Conservation (phyloP, 2,888 invertebrate species). For the Pollenia amentaria region DNA sequence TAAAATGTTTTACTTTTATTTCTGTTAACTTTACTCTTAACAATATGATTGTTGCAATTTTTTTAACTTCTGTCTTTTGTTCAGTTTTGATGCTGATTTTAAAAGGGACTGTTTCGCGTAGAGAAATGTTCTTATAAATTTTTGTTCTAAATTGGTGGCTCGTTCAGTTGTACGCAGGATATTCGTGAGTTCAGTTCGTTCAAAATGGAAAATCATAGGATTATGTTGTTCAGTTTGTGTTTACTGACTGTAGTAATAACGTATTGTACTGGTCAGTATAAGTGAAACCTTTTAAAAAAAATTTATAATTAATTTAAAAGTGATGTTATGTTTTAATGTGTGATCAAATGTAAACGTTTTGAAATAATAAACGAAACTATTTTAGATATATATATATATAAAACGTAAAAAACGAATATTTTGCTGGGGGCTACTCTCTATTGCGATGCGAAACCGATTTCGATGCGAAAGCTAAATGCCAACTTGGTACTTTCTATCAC, state of each 20-base stretch:
- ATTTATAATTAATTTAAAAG: not conserved
- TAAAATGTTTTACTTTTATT: constrained; percentile 42
- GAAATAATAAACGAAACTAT: too few species aligned
- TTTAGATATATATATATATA: too few species aligned
- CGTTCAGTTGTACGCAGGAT: constrained; percentile 75
- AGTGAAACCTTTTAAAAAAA: not conserved
- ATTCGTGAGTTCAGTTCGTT: constrained; percentile 71
- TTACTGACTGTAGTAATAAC: constrained; percentile 36
- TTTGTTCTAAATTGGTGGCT: constrained; percentile 43
- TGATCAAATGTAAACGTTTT: too few species aligned
- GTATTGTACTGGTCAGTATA: constrained; percentile 60
- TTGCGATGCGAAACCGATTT: too few species aligned
- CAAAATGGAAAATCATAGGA: constrained; percentile 59
- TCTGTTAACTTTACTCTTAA: constrained; percentile 27
- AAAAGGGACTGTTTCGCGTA: constrained; percentile 1
- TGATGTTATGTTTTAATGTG: too few species aligned
- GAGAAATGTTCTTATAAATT: constrained; percentile 67
- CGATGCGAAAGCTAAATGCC: too few species aligned
- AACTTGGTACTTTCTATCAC: too few species aligned
- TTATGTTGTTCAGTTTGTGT: constrained; percentile 67
- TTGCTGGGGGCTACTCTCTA: too few species aligned
- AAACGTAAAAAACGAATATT: too few species aligned
- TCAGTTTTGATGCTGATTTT: constrained; percentile 28
- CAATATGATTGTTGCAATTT: constrained; percentile 28
- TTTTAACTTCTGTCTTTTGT: constrained; percentile 37